Conservation (phyloP, 2,113 vertebrate species). For the Pheucticus melanocephalus region DNA sequence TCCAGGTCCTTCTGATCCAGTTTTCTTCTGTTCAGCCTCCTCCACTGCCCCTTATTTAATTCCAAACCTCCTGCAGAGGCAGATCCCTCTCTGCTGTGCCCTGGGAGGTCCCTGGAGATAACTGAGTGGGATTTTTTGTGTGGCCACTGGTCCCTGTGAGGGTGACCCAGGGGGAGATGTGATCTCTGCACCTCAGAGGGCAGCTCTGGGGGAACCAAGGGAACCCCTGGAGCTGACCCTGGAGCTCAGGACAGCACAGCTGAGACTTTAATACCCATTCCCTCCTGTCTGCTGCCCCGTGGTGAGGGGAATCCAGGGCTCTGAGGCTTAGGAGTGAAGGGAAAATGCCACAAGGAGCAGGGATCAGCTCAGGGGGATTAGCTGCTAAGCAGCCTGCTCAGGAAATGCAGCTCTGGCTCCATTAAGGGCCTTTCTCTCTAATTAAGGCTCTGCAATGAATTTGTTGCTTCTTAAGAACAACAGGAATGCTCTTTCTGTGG, state of each 20-base stretch:
- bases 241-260: not conserved
- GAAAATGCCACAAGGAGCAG: not conserved
- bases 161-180: not conserved
- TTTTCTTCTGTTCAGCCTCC: not conserved
- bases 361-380: not conserved
- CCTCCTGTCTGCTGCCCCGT: fast-evolving
- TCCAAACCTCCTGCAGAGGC: not conserved
- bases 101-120: not conserved
- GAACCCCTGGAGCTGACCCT: not conserved
- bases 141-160: not conserved
- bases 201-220: fast-evolving
- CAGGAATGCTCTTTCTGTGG: not conserved
- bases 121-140: not conserved
- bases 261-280: not conserved
- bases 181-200: not conserved
- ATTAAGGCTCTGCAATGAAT: not conserved
- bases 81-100: not conserved
- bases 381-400: not conserved
- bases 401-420: not conserved
- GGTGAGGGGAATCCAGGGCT: not conserved
- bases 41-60: not conserved
- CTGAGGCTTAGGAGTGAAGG: not conserved
- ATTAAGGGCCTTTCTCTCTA: not conserved
- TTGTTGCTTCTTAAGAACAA: not conserved
- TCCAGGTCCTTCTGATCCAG: fast-evolving